Evolutionary conservation across 2,797 vertebrate species (phyloP), one percentile per base, ranked within the genome.

Genomic region (Sebastes ruberrimus): DNA sequence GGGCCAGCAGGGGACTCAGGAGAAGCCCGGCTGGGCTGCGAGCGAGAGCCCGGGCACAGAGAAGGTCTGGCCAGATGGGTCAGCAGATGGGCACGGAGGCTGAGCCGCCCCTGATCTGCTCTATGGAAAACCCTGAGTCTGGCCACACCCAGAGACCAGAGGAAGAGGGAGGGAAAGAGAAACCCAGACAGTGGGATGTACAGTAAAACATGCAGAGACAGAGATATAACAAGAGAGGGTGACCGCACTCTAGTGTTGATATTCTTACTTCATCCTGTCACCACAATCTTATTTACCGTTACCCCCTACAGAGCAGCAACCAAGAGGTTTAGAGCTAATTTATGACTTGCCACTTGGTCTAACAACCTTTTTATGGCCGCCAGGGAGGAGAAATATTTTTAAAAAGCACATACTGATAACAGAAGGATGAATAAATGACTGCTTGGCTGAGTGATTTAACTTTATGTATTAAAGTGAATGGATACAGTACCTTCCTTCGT

Each of bases 401-500:
- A 38, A 38, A 38, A 14, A 14, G 35, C 35, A 38, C 35, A 38
- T 38, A 38, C 35, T 38, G 35, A 38, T 38, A 38, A 38, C 35
- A 38, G 35, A 38, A 38, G 35, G 35, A 38, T 38, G 35, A 14
- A 14, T 38, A 38, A 0, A 14, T 38, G 35, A 38, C 35, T 38
- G 2, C 35, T 38, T 38, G 35, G 35, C 35, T 38, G 4, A 52
- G 20, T n/a, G 49, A 52, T n/a, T 52, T 52, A 52, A 64, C 20
- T 11, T 13, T 11, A 49, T 49, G 25, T 3, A 18, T 66, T 32
- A 38, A 35, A 82, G 8, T n/a, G 52, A 74, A 76, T 7, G 5
- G 4, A 78, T 89, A 88, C 89, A 23, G 95, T 97, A 99, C 98
- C 98, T 98, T 96, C 98, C 98, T 96, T 99, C 98, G 87, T 99